Conservation (phyloP, 23 tunicate genomes). For the Ciona savignyi region DNA sequence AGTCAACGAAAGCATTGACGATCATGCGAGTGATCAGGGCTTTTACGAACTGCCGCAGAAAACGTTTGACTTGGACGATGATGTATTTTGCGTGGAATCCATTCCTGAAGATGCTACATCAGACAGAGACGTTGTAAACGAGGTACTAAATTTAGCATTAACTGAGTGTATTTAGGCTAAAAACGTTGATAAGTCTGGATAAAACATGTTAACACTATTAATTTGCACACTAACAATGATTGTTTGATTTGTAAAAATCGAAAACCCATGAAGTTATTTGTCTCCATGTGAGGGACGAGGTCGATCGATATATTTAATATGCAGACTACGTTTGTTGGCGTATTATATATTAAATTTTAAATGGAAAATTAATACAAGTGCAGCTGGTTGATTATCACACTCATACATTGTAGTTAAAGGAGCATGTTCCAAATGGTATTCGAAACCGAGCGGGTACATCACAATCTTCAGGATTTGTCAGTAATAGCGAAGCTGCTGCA, state of each 20-base stretch:
- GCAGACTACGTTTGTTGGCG: not conserved
- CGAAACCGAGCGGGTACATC: constrained; percentile 24
- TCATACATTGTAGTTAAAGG: not conserved
- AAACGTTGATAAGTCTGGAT: too few relatives aligned
- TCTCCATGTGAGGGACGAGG: too few relatives aligned
- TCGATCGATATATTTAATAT: too few relatives aligned
- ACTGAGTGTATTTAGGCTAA: too few relatives aligned
- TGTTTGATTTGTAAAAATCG: too few relatives aligned
- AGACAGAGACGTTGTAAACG: not conserved
- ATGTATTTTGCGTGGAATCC: constrained; percentile 3
- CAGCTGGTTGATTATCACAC: too few relatives aligned
- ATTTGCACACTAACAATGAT: too few relatives aligned
- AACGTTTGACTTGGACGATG: constrained; percentile 13
- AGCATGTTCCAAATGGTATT: not conserved
- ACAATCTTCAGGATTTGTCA: constrained; percentile 35
- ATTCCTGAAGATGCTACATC: not conserved
- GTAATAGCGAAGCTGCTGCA: constrained; percentile 1
- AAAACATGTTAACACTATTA: too few relatives aligned
- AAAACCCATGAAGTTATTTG: too few relatives aligned
- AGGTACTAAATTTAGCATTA: too few relatives aligned
- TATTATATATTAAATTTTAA: not conserved
- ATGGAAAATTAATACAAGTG: not conserved
- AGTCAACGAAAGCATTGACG: not conserved
- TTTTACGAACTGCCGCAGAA: not conserved
- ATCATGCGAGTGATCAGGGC: not conserved